A percentile compares a stretch with the other conserved stretches of the same genome.
These are phyloP conservation scores for Anarsia innoxiella DNA, from an alignment of 2,888 invertebrate genomes.

Conservation along the genomic window DNA sequence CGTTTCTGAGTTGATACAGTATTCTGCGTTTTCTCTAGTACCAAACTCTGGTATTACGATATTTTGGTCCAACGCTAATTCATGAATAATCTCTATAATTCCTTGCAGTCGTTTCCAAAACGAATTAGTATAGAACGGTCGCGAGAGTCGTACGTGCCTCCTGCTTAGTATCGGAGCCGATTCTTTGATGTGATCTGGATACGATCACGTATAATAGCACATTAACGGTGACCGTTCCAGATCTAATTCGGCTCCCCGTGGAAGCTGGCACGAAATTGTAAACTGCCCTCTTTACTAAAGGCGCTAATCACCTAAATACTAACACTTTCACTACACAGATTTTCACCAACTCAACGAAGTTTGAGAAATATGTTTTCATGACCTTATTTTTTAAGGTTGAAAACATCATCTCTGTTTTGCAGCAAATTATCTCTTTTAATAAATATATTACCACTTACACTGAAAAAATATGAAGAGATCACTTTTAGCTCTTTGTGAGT, in stretches of 20 bases:
- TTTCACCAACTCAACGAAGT: slow-evolving; percentile 20
- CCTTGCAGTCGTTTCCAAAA: slow-evolving; percentile 6
- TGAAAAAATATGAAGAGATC: slow-evolving; percentile 10
- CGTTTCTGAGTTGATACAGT: no score
- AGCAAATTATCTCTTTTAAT: slow-evolving; percentile 8
- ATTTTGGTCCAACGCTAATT: slow-evolving; percentile 3
- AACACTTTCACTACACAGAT: slow-evolving; percentile 24
- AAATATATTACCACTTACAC: slow-evolving; percentile 12
- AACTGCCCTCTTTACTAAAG: slow-evolving; percentile 71
- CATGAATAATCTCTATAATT: slow-evolving; percentile 5
- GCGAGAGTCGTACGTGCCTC: slow-evolving; percentile 24
- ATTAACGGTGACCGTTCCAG: slow-evolving; percentile 66
- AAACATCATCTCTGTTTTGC: slow-evolving; percentile 9
- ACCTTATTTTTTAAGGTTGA: slow-evolving; percentile 13
- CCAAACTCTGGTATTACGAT: no score
- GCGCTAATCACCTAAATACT: slow-evolving; percentile 49
- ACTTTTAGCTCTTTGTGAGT: slow-evolving; percentile 31
- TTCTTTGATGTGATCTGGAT: slow-evolving; percentile 70
- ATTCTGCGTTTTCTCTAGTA: no score
- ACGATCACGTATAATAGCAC: slow-evolving; percentile 58
- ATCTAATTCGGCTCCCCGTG: slow-evolving; percentile 48
- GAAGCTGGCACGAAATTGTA: slow-evolving; percentile 71
- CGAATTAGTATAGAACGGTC: slow-evolving; percentile 6
- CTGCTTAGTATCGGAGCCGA: slow-evolving; percentile 40
- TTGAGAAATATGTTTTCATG: slow-evolving; percentile 4